A percentile compares a stretch with the other conserved stretches of the same genome.
Conservation (phyloP, 2,113 vertebrate species). For the Vireo altiloquus region DNA sequence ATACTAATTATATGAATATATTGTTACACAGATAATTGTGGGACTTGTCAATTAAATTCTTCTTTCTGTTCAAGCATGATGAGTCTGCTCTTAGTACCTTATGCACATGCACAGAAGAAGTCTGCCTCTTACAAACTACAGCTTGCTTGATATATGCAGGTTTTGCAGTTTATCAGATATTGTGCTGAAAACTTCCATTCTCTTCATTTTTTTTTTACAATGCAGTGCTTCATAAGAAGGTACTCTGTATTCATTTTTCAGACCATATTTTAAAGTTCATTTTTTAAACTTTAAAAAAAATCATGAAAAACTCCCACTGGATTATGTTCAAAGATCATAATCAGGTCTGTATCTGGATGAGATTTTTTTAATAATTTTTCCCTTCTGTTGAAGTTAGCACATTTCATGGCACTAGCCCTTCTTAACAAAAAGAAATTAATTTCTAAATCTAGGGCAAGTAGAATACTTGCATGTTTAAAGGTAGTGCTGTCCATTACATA, state of each 20-base stretch:
- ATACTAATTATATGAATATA: constrained; percentile 43
- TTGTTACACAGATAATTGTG: constrained; percentile 37
- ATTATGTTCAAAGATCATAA: not conserved
- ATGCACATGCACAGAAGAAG: not conserved
- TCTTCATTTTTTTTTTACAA: not conserved
- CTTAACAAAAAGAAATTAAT: not conserved
- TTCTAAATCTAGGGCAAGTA: not conserved
- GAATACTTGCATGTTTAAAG: not conserved
- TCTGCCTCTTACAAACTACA: not conserved
- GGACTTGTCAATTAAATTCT: constrained; percentile 43
- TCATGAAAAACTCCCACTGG: not conserved
- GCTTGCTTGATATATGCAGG: not conserved
- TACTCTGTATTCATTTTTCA: constrained; percentile 1
- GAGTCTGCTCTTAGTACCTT: not conserved
- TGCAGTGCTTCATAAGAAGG: not conserved
- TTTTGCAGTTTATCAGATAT: constrained; percentile 17
- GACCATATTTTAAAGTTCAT: not conserved
- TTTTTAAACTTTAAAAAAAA: constrained; percentile 12
- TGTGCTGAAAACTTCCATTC: constrained; percentile 11
- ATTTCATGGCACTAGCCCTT: not conserved
- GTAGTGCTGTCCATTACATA: not conserved
- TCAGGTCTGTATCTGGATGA: not conserved
- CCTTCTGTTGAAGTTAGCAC: not conserved
- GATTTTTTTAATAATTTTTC: not conserved
- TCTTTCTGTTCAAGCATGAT: constrained; percentile 20